These are phyloP conservation scores for Sycophaga agraensis DNA, from an alignment of 1,140 invertebrate genomes.

Conservation along the genomic window DNA sequence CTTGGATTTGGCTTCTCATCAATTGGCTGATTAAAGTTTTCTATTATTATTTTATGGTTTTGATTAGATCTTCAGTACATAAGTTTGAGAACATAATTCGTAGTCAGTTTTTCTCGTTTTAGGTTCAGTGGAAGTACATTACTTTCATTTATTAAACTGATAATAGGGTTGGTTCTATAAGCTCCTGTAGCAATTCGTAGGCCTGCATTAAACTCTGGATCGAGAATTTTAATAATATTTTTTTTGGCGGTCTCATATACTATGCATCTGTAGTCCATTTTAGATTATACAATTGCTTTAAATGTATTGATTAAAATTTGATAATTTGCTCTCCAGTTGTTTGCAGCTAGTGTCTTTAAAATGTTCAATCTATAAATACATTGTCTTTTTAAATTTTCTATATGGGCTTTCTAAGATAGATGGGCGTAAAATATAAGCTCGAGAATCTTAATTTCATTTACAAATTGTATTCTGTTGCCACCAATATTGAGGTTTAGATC, in stretches of 20 bases:
- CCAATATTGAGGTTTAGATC: not conserved
- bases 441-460: not conserved
- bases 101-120: not conserved
- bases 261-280: not conserved
- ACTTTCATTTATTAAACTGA: not conserved
- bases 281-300: not conserved
- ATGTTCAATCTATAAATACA: not conserved
- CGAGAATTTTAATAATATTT: not conserved
- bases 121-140: not conserved
- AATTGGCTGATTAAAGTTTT: not conserved
- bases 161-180: not conserved
- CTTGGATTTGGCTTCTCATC: not conserved
- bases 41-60: not conserved
- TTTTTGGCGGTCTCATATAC: not conserved
- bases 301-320: not conserved
- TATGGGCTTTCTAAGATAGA: not conserved
- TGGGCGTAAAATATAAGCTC: not conserved
- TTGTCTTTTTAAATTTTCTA: not conserved
- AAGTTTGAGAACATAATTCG: not conserved
- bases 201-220: not conserved
- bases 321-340: not conserved
- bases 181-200: not conserved
- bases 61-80: not conserved
- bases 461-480: not conserved
- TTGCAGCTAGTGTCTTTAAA: not conserved